Conservation (phyloP, 1,140 invertebrate species). For the Globodera rostochiensis region DNA sequence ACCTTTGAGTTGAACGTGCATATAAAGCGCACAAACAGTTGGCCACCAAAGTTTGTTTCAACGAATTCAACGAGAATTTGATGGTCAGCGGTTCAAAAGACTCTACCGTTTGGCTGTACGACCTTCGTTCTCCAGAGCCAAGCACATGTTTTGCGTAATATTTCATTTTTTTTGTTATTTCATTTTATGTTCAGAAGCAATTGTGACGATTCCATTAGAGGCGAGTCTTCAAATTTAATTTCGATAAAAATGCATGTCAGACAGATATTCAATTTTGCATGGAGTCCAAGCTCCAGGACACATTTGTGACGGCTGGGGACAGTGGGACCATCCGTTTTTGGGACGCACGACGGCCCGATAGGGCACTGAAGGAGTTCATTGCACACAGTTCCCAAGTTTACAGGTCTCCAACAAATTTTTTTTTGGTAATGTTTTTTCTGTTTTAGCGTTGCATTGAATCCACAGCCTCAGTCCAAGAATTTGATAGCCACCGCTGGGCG, state of each 20-base stretch:
- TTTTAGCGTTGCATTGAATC: slow-evolving; percentile 44
- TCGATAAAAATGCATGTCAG: neutral
- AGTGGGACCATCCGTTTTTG: slow-evolving; percentile 52
- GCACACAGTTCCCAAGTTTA: slow-evolving; percentile 33
- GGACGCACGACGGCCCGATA: slow-evolving; percentile 40
- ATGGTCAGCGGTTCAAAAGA: slow-evolving; percentile 52
- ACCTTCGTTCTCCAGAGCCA: slow-evolving; percentile 32
- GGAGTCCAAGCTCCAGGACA: slow-evolving; percentile 43
- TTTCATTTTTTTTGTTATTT: neutral
- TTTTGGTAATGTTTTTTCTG: neutral
- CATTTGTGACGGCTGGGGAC: slow-evolving; percentile 48
- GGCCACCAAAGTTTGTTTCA: slow-evolving; percentile 53
- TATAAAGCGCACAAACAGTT: slow-evolving; percentile 49
- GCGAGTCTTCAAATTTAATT: neutral
- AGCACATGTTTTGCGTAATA: slow-evolving; percentile 36
- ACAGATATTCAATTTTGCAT: slow-evolving; percentile 37
- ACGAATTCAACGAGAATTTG: slow-evolving; percentile 49
- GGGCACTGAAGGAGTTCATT: slow-evolving; percentile 43
- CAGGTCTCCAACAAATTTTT: slow-evolving; percentile 1
- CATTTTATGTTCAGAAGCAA: slow-evolving; percentile 16
- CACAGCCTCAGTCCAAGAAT: slow-evolving; percentile 30
- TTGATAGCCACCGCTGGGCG: slow-evolving; percentile 47
- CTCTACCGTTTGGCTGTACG: slow-evolving; percentile 44
- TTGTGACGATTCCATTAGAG: slow-evolving; percentile 36
- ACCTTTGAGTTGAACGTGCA: slow-evolving; percentile 33